Evolutionary conservation across 2,797 vertebrate species (phyloP).

Genomic region (Neoniphon sammara): DNA sequence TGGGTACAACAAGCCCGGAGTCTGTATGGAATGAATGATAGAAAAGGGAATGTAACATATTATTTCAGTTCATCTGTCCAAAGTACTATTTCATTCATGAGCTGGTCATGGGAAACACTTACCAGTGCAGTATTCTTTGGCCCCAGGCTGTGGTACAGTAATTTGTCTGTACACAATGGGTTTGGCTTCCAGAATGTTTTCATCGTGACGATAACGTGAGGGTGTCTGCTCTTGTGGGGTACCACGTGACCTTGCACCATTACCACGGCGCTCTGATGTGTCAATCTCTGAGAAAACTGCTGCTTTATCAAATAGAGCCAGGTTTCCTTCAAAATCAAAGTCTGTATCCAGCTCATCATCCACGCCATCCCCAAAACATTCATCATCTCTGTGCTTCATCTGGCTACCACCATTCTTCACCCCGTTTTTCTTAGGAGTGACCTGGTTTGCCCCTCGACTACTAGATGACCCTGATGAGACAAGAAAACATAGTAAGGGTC

Average conservation of each 20-base stretch:
- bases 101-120: slow-evolving; percentile 22
- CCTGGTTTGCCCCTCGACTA: slow-evolving; percentile 91
- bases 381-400: slow-evolving; percentile 94
- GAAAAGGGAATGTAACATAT: not conserved
- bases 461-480: slow-evolving; percentile 91
- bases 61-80: slow-evolving; percentile 63
- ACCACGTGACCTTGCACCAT: slow-evolving; percentile 89
- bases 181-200: slow-evolving; percentile 96
- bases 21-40: slow-evolving; percentile 61
- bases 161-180: slow-evolving; percentile 95
- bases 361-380: slow-evolving; percentile 94
- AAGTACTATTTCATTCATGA: not conserved
- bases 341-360: slow-evolving; percentile 94
- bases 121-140: slow-evolving; percentile 94
- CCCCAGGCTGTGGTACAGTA: slow-evolving; percentile 87
- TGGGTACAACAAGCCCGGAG: slow-evolving; percentile 93
- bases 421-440: slow-evolving; percentile 95
- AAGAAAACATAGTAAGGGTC: slow-evolving; percentile 4
- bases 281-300: slow-evolving; percentile 97
- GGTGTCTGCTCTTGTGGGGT: slow-evolving; percentile 89
- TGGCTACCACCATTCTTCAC: slow-evolving; percentile 91
- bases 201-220: slow-evolving; percentile 93
- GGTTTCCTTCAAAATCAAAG: slow-evolving; percentile 98
- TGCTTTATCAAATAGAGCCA: slow-evolving; percentile 97
- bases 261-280: slow-evolving; percentile 88